These are phyloP conservation scores for Calidris pugnax DNA, from an alignment of 2,113 vertebrate species.

Conservation along the genomic window DNA sequence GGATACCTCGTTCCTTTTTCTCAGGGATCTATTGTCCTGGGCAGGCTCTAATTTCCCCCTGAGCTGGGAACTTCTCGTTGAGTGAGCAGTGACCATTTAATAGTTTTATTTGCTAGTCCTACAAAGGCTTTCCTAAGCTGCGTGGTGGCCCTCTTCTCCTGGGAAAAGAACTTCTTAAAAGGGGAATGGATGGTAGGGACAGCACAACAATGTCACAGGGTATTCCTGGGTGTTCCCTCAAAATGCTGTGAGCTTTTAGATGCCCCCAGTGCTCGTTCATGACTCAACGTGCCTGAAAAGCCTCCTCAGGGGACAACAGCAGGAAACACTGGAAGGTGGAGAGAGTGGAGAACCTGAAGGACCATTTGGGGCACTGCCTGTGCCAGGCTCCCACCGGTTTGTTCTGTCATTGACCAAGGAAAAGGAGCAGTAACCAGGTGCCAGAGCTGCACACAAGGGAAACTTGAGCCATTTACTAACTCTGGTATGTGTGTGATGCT, in stretches of 20 bases:
- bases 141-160: background rate
- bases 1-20: background rate
- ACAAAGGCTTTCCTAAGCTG: background rate
- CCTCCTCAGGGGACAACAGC: background rate
- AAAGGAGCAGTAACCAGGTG: background rate
- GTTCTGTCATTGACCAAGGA: background rate
- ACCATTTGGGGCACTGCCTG: background rate
- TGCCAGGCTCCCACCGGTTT: background rate
- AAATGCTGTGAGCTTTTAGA: background rate
- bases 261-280: background rate
- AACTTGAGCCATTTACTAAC: background rate
- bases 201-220: background rate
- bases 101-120: background rate
- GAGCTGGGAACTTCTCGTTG: background rate
- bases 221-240: background rate
- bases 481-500: rapidly evolving
- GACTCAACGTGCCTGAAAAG: background rate
- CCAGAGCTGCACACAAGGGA: background rate
- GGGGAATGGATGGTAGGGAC: background rate
- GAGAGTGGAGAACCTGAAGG: background rate
- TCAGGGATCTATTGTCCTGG: background rate
- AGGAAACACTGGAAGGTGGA: background rate
- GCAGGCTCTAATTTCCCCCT: background rate
- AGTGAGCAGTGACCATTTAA: background rate
- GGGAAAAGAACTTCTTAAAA: background rate